Evolutionary conservation across 2,797 vertebrate species (phyloP).

Genomic region (Sebastes diaconus): DNA sequence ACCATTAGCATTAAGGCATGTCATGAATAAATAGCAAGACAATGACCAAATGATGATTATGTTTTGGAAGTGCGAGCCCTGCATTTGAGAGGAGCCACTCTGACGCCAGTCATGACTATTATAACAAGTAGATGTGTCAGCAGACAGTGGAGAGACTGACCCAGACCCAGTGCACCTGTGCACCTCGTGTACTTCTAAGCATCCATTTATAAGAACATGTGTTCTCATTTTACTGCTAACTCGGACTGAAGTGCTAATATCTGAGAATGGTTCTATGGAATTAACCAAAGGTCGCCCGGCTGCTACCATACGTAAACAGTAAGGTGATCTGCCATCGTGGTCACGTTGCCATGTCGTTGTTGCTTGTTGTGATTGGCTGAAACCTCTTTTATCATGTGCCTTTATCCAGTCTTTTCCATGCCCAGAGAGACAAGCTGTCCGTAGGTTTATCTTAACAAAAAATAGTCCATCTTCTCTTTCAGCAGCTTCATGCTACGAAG

Average conservation of each 20-base stretch:
- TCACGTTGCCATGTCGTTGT: not conserved
- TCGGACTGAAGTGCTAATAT: not conserved
- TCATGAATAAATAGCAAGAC: not conserved
- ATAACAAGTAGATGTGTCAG: not conserved
- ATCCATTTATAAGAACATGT: not conserved
- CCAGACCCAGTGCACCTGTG: not conserved
- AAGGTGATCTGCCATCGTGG: not conserved
- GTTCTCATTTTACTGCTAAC: not conserved
- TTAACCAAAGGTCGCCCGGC: not conserved
- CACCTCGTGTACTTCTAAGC: not conserved
- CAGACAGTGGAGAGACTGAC: not conserved
- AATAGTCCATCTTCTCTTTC: not conserved
- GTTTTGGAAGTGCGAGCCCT: not conserved
- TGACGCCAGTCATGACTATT: not conserved
- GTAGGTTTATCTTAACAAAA: not conserved
- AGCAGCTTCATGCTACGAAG: not conserved
- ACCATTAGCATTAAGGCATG: not conserved
- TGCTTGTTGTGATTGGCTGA: not conserved
- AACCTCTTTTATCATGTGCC: not conserved
- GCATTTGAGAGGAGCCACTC: not conserved
- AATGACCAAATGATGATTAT: not conserved
- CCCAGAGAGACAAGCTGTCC: constrained; percentile 12
- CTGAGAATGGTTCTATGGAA: not conserved
- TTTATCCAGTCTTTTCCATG: not conserved
- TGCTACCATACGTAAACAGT: not conserved